Base-by-base conservation (phyloP, 1,140 invertebrate genomes). In the Neuroterus valhalla region DNA sequence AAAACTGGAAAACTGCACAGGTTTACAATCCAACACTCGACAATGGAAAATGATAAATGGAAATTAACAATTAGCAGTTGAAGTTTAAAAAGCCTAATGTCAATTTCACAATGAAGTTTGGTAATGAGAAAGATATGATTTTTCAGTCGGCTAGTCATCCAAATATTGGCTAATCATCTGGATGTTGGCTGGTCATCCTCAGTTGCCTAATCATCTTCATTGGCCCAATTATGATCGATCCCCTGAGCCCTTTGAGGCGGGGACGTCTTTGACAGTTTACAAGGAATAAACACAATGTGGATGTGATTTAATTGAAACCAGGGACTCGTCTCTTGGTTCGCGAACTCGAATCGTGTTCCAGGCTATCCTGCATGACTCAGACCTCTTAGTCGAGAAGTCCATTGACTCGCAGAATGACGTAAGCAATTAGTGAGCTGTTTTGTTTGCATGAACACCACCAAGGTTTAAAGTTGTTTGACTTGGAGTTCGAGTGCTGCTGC, bases 361-460 rank as follows among this genome's bases (percentile, higher is more conserved):
- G 43, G 55, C 68, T 67, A 68, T 45, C 19, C 31, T n/a, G 80
- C 76, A 78, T 85, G 85, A 86, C 80, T 86, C 82, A 84, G 82
- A 67, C 78, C 70, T 70, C 84, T 78, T 73, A 75, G 81, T 81
- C 75, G 76, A 82, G 81, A 80, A 85, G 84, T 86, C 85, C 85
- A 85, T 85, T 86, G 85, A 86, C 84, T 86, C 78, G 83, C 79
- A 81, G 84, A 88, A 84, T 89, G 87, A 89, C 86, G 87, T 85
- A 87, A 89, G 87, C 86, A 88, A 89, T 89, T 89, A 89, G 87
- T 84, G 84, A 82, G 85, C 84, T 86, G 86, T 88, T 88, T 88
- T 87, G 86, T 87, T 87, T 87, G 86, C 85, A 82, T 84, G 82
- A 79, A 84, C 84, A 82, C 84, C 55, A 62, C 82, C 80, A 83